phyloP scores from a whole-genome alignment of 2,113 vertebrate genomes.

The Columbina picui region DNA sequence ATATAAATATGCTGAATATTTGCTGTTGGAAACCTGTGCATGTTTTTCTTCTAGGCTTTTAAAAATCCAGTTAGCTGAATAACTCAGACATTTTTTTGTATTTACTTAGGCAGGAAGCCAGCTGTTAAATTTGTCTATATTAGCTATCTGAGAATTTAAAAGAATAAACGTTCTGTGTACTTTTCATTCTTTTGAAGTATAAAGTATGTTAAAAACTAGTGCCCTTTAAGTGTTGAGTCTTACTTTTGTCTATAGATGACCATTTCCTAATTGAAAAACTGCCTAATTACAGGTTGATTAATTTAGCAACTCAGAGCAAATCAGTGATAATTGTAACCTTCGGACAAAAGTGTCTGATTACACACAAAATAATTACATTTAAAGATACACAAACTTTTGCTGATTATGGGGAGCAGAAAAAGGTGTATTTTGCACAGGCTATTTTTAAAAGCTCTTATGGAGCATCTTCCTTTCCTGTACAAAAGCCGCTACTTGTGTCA shows the following conservation, averaged over 20 bases:
- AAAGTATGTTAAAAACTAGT: neutral
- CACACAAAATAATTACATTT: slow-evolving; percentile 11
- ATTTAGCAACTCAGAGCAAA: slow-evolving; percentile 58
- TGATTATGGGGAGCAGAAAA: neutral
- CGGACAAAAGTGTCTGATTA: slow-evolving; percentile 52
- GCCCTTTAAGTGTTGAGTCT: neutral
- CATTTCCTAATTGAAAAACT: slow-evolving; percentile 55
- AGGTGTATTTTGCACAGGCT: neutral
- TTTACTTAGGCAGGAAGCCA: slow-evolving; percentile 51
- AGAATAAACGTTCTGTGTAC: slow-evolving; percentile 21
- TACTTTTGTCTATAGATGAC: slow-evolving; percentile 13
- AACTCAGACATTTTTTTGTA: slow-evolving; percentile 38
- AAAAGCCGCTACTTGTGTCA: neutral
- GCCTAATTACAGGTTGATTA: slow-evolving; percentile 57
- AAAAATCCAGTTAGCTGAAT: slow-evolving; percentile 24
- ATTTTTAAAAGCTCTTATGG: neutral
- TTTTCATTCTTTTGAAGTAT: neutral
- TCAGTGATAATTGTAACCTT: slow-evolving; percentile 57
- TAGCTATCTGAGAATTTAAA: slow-evolving; percentile 46
- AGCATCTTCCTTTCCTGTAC: neutral
- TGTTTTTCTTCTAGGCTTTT: slow-evolving; percentile 23
- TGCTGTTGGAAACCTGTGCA: neutral
- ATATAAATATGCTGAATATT: neutral
- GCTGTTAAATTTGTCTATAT: neutral
- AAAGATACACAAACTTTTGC: neutral